Percentiles rank a stretch among this genome's conserved stretches.
phyloP scores from a whole-genome alignment of 2,113 vertebrate species.

The Anolis carolinensis region DNA sequence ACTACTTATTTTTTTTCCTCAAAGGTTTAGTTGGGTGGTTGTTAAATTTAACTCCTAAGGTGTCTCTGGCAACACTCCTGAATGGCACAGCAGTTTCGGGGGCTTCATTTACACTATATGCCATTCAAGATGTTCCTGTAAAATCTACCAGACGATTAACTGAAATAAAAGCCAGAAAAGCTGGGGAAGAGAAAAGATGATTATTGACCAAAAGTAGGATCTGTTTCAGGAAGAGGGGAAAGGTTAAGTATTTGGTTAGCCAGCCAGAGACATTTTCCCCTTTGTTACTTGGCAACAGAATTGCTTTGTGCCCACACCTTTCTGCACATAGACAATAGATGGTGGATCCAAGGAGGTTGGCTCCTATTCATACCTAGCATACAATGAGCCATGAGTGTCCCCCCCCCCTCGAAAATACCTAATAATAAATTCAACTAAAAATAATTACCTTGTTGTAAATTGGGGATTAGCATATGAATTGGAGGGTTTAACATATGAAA shows the following conservation, averaged over 20 bases:
- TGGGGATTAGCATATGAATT: conserved; percentile 76
- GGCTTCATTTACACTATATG: not conserved
- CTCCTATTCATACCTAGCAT: not conserved
- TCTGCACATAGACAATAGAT: accelerated
- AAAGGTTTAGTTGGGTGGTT: not conserved
- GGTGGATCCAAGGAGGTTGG: not conserved
- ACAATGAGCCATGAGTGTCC: not conserved
- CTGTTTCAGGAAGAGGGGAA: not conserved
- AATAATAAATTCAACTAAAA: conserved; percentile 67
- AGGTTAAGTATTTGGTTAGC: conserved; percentile 9
- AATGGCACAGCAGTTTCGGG: not conserved
- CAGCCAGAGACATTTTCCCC: not conserved
- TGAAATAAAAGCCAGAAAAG: not conserved
- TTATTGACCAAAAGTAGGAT: accelerated
- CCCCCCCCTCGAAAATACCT: conserved; percentile 6
- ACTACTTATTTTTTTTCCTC: not conserved
- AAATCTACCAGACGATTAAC: not conserved
- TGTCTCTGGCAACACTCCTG: not conserved
- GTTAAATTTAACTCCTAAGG: not conserved
- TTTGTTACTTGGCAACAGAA: conserved; percentile 8
- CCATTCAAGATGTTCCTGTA: no score
- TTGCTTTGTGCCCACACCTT: accelerated
- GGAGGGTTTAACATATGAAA: conserved; percentile 75
- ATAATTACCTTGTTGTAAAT: conserved; percentile 73
- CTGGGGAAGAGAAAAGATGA: not conserved